phyloP scores from a whole-genome alignment of 2,797 vertebrate genomes.

The Sarcoramphus papa region DNA sequence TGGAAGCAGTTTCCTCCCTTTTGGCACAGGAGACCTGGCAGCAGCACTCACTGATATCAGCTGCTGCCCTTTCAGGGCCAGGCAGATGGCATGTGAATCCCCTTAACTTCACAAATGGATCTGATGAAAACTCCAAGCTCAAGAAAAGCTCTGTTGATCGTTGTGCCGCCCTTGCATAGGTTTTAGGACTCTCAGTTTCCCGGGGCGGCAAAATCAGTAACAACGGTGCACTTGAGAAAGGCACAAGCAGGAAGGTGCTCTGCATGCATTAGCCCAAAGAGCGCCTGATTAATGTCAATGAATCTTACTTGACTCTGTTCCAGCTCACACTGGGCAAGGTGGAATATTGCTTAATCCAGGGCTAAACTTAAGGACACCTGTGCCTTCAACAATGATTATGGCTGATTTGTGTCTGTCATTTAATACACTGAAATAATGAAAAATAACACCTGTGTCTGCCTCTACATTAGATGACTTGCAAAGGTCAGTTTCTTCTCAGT shows the following conservation, averaged over 20 bases:
- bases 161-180: not conserved
- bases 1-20: not conserved
- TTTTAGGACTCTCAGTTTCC: not conserved
- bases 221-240: not conserved
- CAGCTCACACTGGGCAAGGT: not conserved
- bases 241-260: not conserved
- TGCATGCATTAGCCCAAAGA: not conserved
- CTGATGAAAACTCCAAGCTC: not conserved
- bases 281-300: not conserved
- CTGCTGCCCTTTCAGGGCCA: not conserved
- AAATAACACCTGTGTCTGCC: not conserved
- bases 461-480: not conserved
- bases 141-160: not conserved
- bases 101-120: not conserved
- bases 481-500: not conserved
- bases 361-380: not conserved
- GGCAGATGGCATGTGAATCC: not conserved
- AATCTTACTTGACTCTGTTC: not conserved
- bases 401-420: conserved; percentile 12
- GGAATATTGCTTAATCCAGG: conserved; percentile 8
- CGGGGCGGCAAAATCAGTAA: not conserved
- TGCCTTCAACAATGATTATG: not conserved
- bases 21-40: not conserved
- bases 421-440: not conserved
- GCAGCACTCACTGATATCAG: not conserved